phyloP scores from a whole-genome alignment of 2,797 vertebrate species.

The Eulemur rubriventer region DNA sequence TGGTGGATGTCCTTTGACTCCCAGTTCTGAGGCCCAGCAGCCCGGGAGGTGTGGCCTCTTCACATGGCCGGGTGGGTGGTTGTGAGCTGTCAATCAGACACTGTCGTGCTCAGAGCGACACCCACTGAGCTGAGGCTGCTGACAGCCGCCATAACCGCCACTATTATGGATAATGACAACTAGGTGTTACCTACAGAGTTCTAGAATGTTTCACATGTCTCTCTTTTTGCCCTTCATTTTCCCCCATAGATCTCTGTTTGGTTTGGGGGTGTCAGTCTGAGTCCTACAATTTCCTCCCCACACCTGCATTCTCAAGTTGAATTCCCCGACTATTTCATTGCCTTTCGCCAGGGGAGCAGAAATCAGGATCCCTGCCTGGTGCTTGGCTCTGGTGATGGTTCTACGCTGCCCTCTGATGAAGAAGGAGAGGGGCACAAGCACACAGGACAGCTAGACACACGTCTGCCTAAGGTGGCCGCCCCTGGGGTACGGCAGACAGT shows the following conservation, averaged over 20 bases:
- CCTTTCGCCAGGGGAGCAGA: not conserved
- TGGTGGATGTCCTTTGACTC: not conserved
- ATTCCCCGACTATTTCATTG: not conserved
- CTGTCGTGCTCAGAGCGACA: not conserved
- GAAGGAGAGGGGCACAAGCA: not conserved
- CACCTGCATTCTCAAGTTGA: not conserved
- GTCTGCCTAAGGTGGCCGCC: not conserved
- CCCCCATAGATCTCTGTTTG: not conserved
- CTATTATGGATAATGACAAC: not conserved
- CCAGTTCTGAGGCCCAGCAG: not conserved
- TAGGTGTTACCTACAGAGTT: not conserved
- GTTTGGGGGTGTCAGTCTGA: not conserved
- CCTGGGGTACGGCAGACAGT: no score
- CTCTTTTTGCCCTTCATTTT: not conserved
- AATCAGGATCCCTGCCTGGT: not conserved
- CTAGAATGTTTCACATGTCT: fast-evolving
- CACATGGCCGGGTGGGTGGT: fast-evolving
- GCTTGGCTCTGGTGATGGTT: not conserved
- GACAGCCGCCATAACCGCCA: fast-evolving
- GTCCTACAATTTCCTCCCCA: not conserved
- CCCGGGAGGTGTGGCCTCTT: not conserved
- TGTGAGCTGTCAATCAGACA: not conserved
- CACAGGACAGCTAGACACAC: not conserved
- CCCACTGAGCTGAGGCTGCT: not conserved
- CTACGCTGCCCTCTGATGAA: not conserved